Evolutionary conservation across 2,113 vertebrate genomes (phyloP), one percentile per base, ranked within the genome.

Genomic region (Numenius arquata): DNA sequence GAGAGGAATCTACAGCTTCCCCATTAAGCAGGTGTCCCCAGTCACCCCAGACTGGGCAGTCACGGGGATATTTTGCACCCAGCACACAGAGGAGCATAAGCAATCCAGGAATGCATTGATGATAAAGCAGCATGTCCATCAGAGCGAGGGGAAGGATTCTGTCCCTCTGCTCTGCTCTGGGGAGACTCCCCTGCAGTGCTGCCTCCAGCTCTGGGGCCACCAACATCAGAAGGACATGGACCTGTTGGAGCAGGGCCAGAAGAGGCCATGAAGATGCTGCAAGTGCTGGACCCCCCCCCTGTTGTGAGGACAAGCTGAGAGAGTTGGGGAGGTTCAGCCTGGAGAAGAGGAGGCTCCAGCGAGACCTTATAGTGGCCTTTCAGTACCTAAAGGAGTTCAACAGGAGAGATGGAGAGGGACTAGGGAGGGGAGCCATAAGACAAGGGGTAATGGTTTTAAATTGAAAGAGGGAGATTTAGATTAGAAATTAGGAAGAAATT

Each of bases 1-100:
- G 40, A 91, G 56, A 78, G 10, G 15, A 85, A 71, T n/a, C 29
- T 0, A 0, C 47, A 58, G 8, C 11, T 38, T 87, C 0, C 0
- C 11, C 13, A 8, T 18, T 27, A n/a, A 74, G 25, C 20, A 12
- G 3, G 68, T 74, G 38, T 11, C 47, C 19, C 21, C 13, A 62
- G 2, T 73, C 19, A 25, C 5, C 13, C 34, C 40, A 40, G 36
- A 30, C 23, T n/a, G 4, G 2, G 2, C 23, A 76, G 11, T 48
- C 18, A 30, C 27, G 7, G 8, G 53, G 29, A 4, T 41, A 36
- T 76, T 85, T 56, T 26, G 3, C 26, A 50, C 25, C 21, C 9
- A 23, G 17, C 11, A 21, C 27, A 21, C 8, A 32, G 40, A 27
- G 18, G 61, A 17, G 11, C 61, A 29, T 40, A 43, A 43, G 13